Conservation (phyloP, 2,797 vertebrate genomes). For the Luscinia luscinia region DNA sequence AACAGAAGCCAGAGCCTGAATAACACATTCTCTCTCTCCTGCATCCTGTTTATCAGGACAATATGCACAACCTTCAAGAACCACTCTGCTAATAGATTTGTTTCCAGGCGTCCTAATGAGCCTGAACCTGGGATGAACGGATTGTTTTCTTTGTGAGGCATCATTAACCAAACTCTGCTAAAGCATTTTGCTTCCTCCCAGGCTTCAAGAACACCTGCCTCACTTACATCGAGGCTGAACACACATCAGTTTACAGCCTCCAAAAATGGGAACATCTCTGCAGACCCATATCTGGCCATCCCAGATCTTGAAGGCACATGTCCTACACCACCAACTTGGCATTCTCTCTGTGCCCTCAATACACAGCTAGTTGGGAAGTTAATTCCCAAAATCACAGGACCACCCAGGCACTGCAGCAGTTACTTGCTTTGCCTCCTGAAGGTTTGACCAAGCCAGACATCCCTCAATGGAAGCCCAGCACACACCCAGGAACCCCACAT, state of each 20-base stretch:
- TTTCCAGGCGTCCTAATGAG: not conserved
- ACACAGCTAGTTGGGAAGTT: not conserved
- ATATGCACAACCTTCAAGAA: not conserved
- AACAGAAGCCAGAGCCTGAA: not conserved
- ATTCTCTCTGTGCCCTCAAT: not conserved
- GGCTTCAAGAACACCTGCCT: not conserved
- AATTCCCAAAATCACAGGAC: not conserved
- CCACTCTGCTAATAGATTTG: not conserved
- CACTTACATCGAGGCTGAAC: not conserved
- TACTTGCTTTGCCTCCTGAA: not conserved
- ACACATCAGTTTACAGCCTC: not conserved
- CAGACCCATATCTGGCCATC: not conserved
- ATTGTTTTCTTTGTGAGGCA: not conserved
- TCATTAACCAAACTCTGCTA: not conserved
- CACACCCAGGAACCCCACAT: fast-evolving
- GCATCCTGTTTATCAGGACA: not conserved
- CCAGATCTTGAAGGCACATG: fast-evolving
- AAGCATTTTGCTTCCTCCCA: not conserved
- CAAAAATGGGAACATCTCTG: not conserved
- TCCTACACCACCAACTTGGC: not conserved
- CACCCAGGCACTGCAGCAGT: not conserved
- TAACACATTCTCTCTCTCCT: not conserved
- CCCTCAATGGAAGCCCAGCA: fast-evolving
- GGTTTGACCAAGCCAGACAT: not conserved
- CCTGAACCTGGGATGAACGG: not conserved